These are phyloP conservation scores for Onychomys arenicola DNA, from an alignment of 2,797 vertebrate species.

Conservation along the genomic window DNA sequence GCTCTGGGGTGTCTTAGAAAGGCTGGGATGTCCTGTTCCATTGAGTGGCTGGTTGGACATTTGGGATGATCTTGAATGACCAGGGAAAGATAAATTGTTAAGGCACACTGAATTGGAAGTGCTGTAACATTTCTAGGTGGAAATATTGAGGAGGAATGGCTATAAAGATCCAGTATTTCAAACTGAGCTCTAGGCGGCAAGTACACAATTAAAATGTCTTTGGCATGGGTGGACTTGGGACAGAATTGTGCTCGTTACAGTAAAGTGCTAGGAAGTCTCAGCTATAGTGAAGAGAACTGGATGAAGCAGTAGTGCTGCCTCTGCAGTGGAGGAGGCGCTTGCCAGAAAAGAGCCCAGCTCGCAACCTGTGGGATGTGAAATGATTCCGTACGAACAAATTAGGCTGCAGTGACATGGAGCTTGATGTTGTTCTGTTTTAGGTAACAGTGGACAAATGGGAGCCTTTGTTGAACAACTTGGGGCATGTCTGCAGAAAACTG, in stretches of 20 bases:
- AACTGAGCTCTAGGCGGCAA: neutral
- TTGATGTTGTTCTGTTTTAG: conserved; percentile 83
- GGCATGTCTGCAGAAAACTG: conserved; percentile 98
- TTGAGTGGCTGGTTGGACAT: neutral
- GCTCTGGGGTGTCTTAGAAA: neutral
- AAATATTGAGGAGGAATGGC: neutral
- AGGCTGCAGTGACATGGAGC: rapidly evolving
- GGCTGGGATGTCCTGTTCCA: neutral
- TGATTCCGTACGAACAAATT: neutral
- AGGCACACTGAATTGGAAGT: neutral
- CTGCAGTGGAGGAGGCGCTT: neutral
- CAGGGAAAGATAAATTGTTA: neutral
- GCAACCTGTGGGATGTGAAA: neutral
- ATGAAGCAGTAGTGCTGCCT: neutral
- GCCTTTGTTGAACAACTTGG: conserved; percentile 97
- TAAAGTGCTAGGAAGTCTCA: neutral
- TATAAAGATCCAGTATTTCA: neutral
- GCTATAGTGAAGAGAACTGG: neutral
- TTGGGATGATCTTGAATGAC: neutral
- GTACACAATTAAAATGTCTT: neutral
- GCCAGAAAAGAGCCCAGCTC: neutral
- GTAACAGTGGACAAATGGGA: conserved; percentile 99
- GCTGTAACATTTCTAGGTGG: neutral
- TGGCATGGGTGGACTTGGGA: neutral
- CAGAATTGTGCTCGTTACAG: neutral